phyloP scores from a whole-genome alignment of 2,888 invertebrate species.

The Orthosia incerta region DNA sequence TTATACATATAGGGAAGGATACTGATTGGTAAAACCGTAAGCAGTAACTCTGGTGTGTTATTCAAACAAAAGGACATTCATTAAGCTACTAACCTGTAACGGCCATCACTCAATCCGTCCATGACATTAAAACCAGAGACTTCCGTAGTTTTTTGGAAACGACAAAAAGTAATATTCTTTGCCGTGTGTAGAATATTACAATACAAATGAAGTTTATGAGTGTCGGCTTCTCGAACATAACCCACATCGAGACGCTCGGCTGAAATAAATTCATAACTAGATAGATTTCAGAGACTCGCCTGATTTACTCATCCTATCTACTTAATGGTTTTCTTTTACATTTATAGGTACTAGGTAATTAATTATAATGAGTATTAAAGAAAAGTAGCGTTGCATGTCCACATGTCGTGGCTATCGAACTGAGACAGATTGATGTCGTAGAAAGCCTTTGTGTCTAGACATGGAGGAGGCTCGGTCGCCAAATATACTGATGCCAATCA shows the following conservation, averaged over 20 bases:
- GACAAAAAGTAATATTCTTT: slow-evolving; percentile 87
- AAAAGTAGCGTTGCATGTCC: slow-evolving; percentile 7
- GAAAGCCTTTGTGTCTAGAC: slow-evolving; percentile 33
- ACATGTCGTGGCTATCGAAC: slow-evolving; percentile 34
- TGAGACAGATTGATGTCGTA: slow-evolving; percentile 23
- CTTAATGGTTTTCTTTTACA: not conserved
- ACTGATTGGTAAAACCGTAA: not conserved
- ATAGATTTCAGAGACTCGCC: not conserved
- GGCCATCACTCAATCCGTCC: slow-evolving; percentile 87
- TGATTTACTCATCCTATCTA: slow-evolving; percentile 11
- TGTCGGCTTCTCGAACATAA: slow-evolving; percentile 74
- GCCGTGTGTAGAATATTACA: slow-evolving; percentile 86
- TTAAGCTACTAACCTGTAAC: slow-evolving; percentile 77
- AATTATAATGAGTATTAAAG: slow-evolving; percentile 17
- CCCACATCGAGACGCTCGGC: slow-evolving; percentile 87
- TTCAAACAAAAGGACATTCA: not conserved
- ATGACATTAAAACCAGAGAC: slow-evolving; percentile 82
- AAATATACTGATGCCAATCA: slow-evolving; percentile 49
- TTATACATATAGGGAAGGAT: not conserved
- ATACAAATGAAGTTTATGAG: slow-evolving; percentile 81
- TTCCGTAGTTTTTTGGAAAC: slow-evolving; percentile 84
- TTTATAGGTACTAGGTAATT: not conserved
- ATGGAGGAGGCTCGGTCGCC: slow-evolving; percentile 35
- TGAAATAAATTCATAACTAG: slow-evolving; percentile 65
- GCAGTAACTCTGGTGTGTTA: not conserved